A percentile compares a stretch with the other conserved stretches of the same genome.
Evolutionary conservation across 2,888 invertebrate genomes (phyloP).

Genomic region (Ischnus inquisitorius): DNA sequence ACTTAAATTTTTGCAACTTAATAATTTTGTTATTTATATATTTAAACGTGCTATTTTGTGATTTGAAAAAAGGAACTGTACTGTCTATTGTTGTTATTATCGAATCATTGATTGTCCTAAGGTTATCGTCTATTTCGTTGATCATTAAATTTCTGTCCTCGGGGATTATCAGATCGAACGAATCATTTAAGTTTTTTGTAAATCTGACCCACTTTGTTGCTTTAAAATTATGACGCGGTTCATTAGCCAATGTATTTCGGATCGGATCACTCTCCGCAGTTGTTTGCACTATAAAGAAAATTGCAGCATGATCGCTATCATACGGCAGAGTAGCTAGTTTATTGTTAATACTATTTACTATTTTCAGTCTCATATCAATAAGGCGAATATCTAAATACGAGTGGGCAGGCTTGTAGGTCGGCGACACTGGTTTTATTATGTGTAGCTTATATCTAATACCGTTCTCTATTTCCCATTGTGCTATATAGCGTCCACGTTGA

Average conservation of each 20-base stretch:
- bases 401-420: neutral
- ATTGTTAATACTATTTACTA: neutral
- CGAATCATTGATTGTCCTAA: neutral
- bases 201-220: constrained; percentile 7
- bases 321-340: constrained; percentile 7
- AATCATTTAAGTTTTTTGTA: neutral
- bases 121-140: constrained; percentile 5
- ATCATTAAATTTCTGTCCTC: constrained; percentile 1
- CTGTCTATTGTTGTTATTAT: neutral
- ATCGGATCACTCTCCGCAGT: neutral
- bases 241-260: neutral
- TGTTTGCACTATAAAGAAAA: neutral
- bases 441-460: neutral
- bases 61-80: neutral
- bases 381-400: constrained; percentile 24
- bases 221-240: neutral
- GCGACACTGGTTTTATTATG: neutral
- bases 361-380: neutral
- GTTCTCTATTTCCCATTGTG: neutral
- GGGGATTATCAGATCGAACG: neutral
- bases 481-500: constrained; percentile 13
- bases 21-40: neutral
- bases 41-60: neutral
- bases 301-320: constrained; percentile 44
- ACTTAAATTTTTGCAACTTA: neutral